These are phyloP conservation scores for Mimas tiliae DNA, from an alignment of 2,888 invertebrate genomes.

Conservation along the genomic window DNA sequence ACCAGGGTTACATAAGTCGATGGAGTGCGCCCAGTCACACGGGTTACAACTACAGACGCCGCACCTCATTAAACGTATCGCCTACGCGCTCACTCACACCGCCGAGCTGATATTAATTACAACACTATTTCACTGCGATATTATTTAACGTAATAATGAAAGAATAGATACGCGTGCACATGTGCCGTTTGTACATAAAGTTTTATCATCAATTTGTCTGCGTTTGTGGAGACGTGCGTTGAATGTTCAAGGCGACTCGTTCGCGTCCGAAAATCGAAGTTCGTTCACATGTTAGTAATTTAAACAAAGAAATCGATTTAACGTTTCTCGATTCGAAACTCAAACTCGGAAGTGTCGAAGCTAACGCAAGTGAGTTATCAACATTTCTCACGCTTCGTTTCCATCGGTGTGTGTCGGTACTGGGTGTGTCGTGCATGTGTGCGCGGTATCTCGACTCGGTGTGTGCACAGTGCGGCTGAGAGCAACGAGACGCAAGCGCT, in stretches of 20 bases:
- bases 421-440: conserved; percentile 59
- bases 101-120: conserved; percentile 58
- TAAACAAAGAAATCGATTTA: conserved; percentile 53
- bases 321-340: conserved; percentile 57
- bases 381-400: conserved; percentile 81
- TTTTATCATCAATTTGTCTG: conserved; percentile 57
- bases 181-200: conserved; percentile 39
- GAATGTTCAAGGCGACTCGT: conserved; percentile 46
- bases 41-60: conserved; percentile 58
- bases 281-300: conserved; percentile 55
- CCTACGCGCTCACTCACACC: conserved; percentile 63
- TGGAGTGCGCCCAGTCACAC: conserved; percentile 62
- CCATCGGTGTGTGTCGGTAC: conserved; percentile 69
- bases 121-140: conserved; percentile 66
- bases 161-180: conserved; percentile 41
- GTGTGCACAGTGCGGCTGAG: conserved; percentile 68
- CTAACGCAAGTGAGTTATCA: conserved; percentile 82
- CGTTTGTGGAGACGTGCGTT: conserved; percentile 49
- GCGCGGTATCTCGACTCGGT: conserved; percentile 45
- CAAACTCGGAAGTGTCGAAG: conserved; percentile 79
- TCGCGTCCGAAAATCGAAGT: conserved; percentile 51
- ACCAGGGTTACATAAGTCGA: conserved; percentile 72
- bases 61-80: conserved; percentile 63
- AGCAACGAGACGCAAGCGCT: conserved; percentile 73
- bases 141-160: conserved; percentile 49